Evolutionary conservation across 2,113 vertebrate genomes (phyloP), one percentile per base, ranked within the genome.

Genomic region (Pantherophis guttatus): DNA sequence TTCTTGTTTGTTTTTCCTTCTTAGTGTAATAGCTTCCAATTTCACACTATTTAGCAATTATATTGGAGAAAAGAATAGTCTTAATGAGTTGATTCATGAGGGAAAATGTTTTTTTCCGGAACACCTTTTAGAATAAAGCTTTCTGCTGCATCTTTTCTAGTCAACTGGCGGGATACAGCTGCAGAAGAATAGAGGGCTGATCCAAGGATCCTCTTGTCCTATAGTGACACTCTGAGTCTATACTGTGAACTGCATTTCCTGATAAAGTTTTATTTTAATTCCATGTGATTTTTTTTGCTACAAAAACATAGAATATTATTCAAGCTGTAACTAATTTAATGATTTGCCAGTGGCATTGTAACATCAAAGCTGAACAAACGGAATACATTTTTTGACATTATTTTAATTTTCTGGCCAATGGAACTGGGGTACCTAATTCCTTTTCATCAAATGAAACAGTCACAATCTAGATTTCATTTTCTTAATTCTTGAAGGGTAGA

Each of bases 201-300:
- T 88, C 62, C 48, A 48, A 29, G 48, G 5, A 21, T 91, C 13
- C 26, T 89, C 3, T 90, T 94, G 87, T 94, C 92, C 90, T 93
- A 94, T 92, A 95, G 95, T 65, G 94, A 91, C 95, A 92, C 94
- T 62, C 89, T 62, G 91, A 90, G 95, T 81, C 11, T 65, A 94
- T 13, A 15, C n/a, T 54, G 33, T 39, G 93, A 92, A 95, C 33
- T 95, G 91, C 75, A 91, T 44, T 50, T 93, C 21, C 52, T 89
- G 3, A 92, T 70, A 24, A 44, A 91, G 4, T 48, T 58, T n/a
- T 53, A 19, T 53, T 75, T 8, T 17, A 55, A 23, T 48, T 65
- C 12, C 29, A 91, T 26, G 55, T 0, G 48, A 3, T 3, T 2
- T 29, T 39, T 81, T 81, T 54, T 4, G 17, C 53, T 53, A 12